phyloP scores from a whole-genome alignment of 2,888 invertebrate species.

The Empis stercorea region DNA sequence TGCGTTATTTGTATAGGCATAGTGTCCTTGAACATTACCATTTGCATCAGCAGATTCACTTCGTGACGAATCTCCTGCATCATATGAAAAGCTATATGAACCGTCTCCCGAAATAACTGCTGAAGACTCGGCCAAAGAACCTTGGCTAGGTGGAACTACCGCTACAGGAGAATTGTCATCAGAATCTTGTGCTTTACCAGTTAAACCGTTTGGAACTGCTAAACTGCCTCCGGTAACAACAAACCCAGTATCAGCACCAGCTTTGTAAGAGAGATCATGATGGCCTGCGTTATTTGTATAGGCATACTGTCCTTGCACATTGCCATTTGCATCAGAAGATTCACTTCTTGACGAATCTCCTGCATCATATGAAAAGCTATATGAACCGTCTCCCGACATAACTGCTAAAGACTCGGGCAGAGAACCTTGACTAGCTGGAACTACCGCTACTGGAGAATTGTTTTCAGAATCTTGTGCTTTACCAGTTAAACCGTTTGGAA shows the following conservation, averaged over 20 bases:
- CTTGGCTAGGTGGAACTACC: no score
- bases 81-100: constrained; percentile 24
- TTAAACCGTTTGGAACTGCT: constrained; percentile 9
- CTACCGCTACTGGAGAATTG: no score
- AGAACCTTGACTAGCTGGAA: no score
- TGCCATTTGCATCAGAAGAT: constrained; percentile 25
- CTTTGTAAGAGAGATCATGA: constrained; percentile 59
- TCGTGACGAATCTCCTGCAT: constrained; percentile 25
- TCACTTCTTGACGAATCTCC: constrained; percentile 27
- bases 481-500: no score
- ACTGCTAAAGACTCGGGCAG: no score
- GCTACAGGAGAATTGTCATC: no score
- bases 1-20: constrained; percentile 55
- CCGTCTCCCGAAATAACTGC: no score
- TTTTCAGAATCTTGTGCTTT: no score
- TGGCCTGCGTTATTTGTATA: constrained; percentile 57
- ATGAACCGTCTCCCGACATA: constrained; percentile 2
- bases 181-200: no score
- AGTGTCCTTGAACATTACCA: constrained; percentile 41
- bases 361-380: constrained; percentile 24
- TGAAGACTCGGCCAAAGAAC: no score
- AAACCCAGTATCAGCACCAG: constrained; percentile 60
- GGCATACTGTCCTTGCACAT: constrained; percentile 45
- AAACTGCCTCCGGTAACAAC: constrained; percentile 31
- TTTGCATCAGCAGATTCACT: constrained; percentile 26